Conservation (phyloP, 2,888 invertebrate genomes). For the Prionchulus punctatus region DNA sequence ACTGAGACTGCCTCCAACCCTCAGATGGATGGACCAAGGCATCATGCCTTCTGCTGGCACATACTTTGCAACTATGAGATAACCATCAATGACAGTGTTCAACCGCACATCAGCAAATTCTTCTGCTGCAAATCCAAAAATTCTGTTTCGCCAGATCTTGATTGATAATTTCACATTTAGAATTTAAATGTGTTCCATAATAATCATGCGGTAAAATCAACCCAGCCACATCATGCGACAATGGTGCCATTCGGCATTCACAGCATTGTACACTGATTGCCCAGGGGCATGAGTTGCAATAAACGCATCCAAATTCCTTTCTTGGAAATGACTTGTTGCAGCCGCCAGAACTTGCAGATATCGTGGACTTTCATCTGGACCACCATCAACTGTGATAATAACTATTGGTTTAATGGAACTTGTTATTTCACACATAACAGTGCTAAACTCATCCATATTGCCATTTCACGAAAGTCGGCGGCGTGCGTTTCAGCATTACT, state of each 20-base stretch:
- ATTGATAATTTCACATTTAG: conserved; percentile 23
- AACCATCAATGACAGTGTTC: too few relatives aligned
- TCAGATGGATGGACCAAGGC: too few relatives aligned
- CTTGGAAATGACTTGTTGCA: too few relatives aligned
- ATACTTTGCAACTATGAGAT: too few relatives aligned
- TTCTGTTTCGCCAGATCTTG: conserved; percentile 49
- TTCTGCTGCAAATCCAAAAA: too few relatives aligned
- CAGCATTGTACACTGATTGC: conserved; percentile 29
- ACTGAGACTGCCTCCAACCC: too few relatives aligned
- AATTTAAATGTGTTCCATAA: conserved; percentile 27
- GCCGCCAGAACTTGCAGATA: conserved; percentile 15
- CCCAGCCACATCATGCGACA: conserved; percentile 26
- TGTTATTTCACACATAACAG: too few relatives aligned
- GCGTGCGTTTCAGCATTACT: conserved; percentile 23
- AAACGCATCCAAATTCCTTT: too few relatives aligned
- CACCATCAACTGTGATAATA: conserved; percentile 23
- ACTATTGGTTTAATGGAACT: conserved; percentile 24
- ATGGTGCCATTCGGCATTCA: conserved; percentile 31
- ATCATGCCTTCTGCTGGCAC: too few relatives aligned
- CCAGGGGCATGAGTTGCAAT: conserved; percentile 31
- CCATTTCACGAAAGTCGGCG: too few relatives aligned
- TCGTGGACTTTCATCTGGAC: conserved; percentile 20
- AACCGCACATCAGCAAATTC: too few relatives aligned
- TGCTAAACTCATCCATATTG: too few relatives aligned
- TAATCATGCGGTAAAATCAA: conserved; percentile 28